Evolutionary conservation across 1,140 invertebrate genomes (phyloP), one percentile per base, ranked within the genome.

Genomic region (Drosophila carrolli): DNA sequence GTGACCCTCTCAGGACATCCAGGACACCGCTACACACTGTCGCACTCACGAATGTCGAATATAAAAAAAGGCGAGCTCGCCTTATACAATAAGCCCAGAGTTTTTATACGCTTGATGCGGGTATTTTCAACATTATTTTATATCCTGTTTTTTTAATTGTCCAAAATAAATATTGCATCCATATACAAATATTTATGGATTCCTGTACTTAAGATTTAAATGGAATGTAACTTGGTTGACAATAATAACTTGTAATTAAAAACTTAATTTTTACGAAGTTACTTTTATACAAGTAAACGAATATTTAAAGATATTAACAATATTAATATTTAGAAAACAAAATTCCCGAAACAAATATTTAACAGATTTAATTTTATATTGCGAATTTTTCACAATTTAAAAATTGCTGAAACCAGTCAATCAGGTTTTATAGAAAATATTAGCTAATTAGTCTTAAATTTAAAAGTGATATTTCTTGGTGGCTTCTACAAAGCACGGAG

Each of bases 1-100:
- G 79, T 88, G 79, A 66, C 68, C 82, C 79, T 77, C 58, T 67
- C 75, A 71, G 55, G 68, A 75, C 37, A 71, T 62, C 63, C 51
- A 58, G 27, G 43, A 53, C 46, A 54, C 46, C 44, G 19, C 44
- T 54, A 61, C 74, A 67, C 65, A 78, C 75, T 51, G 47, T n/a
- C 27, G 27, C 38, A 53, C 29, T 9, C 9, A 27, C 76, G 54
- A 89, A 81, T 88, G 83, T 81, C 84, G 89, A 89, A 89, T 74
- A 80, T 72, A 58, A 89, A 78, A 84, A 78, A 85, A 65, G 57
- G 65, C 66, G 46, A 76, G 81, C 53, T 62, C 53, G 67, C 63
- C 80, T 88, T 83, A 71, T 83, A 63, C 29, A 63, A 60, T 80
- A 81, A 77, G 77, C 55, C 37, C 32, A 19, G 35, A 27, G 37